Evolutionary conservation across 1,140 invertebrate species (phyloP), one percentile per base, ranked within the genome.

Genomic region (Drosophila mauritiana): DNA sequence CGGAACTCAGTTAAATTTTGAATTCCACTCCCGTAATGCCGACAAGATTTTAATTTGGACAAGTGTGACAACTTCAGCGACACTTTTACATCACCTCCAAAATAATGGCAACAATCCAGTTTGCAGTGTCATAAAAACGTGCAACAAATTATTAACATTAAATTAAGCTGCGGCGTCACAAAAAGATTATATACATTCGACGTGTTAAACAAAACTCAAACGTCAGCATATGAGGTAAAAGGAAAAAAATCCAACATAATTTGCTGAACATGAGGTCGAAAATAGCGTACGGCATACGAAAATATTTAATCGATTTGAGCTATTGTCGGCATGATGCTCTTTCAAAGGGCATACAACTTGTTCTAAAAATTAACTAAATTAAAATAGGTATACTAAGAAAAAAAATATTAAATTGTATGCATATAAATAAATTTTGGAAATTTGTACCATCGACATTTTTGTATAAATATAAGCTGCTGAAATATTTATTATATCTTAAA

Each of bases 91-190:
- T 65, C 40, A 61, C 37, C 46, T 57, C 20, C 45, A 6, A 69
- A 73, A 48, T 54, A 58, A 54, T 58, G 48, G 39, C 31, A 34
- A 54, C 52, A 70, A 56, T 45, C 46, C 63, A 80, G 73, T 64
- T 77, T 80, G 45, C 57, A 52, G 49, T 75, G 79, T 80, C 72
- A 74, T 54, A 57, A 61, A 65, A 79, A 78, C 72, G 59, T 82
- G 73, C 73, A 48, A 73, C 42, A 62, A 85, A 63, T 65, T 64
- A 73, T 62, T 63, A 59, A 75, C 61, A 68, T 45, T 68, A 37
- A 45, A 45, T 52, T 52, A 45, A 65, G 61, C 7, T 48, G 43
- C 27, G 56, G 56, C 43, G 20, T 37, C 27, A n/a, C 11, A 53
- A 22, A 68, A 52, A 68, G 45, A 13, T 11, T 13, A 62, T 61